phyloP scores from a whole-genome alignment of 1,140 invertebrate species.

The Bombus breviceps region DNA sequence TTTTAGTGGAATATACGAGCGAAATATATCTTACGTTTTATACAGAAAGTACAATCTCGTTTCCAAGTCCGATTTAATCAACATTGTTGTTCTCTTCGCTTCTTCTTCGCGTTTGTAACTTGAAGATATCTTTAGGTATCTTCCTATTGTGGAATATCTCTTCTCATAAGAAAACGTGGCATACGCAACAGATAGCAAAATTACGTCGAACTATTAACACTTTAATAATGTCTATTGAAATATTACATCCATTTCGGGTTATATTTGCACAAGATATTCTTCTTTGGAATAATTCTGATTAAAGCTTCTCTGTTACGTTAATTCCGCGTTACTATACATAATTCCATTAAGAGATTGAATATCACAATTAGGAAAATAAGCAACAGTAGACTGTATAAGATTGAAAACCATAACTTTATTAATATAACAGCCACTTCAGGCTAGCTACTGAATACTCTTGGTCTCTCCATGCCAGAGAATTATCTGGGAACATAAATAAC shows the following conservation, averaged over 20 bases:
- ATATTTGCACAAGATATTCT: too few relatives aligned
- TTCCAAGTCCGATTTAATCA: too few relatives aligned
- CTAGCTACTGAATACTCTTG: not conserved
- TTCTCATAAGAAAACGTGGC: too few relatives aligned
- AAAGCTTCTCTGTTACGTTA: not conserved
- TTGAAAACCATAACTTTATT: not conserved
- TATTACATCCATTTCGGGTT: too few relatives aligned
- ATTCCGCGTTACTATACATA: not conserved
- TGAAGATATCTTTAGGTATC: too few relatives aligned
- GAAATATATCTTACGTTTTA: not conserved
- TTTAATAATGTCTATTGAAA: too few relatives aligned
- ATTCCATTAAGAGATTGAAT: not conserved
- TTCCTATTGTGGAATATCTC: too few relatives aligned
- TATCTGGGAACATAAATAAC: not conserved
- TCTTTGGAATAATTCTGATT: not conserved
- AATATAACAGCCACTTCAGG: not conserved
- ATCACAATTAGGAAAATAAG: not conserved
- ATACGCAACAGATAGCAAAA: too few relatives aligned
- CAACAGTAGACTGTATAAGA: not conserved
- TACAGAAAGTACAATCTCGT: too few relatives aligned
- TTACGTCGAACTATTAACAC: too few relatives aligned
- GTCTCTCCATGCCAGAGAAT: not conserved
- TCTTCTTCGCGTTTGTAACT: too few relatives aligned
- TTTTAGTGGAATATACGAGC: not conserved
- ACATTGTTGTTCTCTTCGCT: too few relatives aligned